These are phyloP conservation scores for Coccyzus lansbergi DNA, from an alignment of 2,797 vertebrate genomes.

Conservation along the genomic window DNA sequence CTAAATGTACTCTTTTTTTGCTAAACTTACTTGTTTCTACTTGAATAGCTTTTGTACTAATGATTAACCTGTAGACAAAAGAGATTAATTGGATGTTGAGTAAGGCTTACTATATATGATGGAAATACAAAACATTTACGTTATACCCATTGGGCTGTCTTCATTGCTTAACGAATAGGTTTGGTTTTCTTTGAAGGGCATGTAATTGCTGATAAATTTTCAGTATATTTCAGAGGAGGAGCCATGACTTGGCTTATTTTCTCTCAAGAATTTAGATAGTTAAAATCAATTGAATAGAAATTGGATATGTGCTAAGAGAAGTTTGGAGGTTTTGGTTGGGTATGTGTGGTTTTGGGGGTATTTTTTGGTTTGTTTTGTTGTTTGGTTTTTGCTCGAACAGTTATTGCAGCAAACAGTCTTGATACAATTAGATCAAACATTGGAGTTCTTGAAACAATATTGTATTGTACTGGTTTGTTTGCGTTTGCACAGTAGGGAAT, in stretches of 20 bases:
- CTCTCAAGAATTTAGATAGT: neutral
- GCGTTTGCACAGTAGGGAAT: neutral
- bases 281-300: neutral
- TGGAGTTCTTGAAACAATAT: neutral
- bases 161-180: neutral
- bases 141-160: neutral
- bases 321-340: fast-evolving
- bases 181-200: neutral
- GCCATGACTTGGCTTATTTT: neutral
- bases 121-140: neutral
- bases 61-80: neutral
- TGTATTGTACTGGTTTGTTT: neutral
- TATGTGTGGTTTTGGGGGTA: too few relatives aligned
- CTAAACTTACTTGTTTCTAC: neutral
- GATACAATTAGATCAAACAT: neutral
- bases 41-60: neutral
- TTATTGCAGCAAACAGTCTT: neutral
- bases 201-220: neutral
- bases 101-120: neutral
- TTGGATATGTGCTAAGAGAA: neutral
- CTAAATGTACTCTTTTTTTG: neutral
- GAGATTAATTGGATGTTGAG: neutral
- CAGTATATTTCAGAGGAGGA: neutral
- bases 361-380: neutral
- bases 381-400: neutral